A percentile compares a stretch with the other conserved stretches of the same genome.
Evolutionary conservation across 2,888 invertebrate species (phyloP).

Genomic region (Stenoptilia bipunctidactyla): DNA sequence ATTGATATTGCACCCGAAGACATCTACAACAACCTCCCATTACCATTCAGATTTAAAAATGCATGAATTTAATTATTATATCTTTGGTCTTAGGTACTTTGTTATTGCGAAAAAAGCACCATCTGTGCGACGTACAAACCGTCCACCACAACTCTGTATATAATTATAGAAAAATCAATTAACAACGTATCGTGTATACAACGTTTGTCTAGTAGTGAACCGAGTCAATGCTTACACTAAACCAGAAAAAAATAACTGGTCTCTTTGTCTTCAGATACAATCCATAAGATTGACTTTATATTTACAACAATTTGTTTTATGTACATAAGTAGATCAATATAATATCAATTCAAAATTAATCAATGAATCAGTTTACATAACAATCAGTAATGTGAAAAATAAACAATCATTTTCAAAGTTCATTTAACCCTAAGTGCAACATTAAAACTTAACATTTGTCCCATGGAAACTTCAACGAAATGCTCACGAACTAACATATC

Average conservation of each 20-base stretch:
- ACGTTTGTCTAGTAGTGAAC: too few relatives aligned
- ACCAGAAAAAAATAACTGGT: not conserved
- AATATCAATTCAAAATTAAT: slow-evolving; percentile 42
- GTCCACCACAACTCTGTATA: slow-evolving; percentile 13
- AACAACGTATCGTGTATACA: too few relatives aligned
- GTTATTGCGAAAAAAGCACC: slow-evolving; percentile 37
- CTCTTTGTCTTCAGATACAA: slow-evolving; percentile 8
- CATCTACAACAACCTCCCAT: not conserved
- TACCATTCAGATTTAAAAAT: slow-evolving; percentile 14
- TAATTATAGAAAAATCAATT: not conserved
- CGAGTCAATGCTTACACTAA: not conserved
- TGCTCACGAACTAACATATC: too few relatives aligned
- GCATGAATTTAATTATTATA: slow-evolving; percentile 37
- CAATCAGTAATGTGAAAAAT: slow-evolving; percentile 21
- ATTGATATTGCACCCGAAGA: not conserved
- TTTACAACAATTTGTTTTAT: slow-evolving; percentile 62
- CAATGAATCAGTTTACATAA: slow-evolving; percentile 39
- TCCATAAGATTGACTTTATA: slow-evolving; percentile 53
- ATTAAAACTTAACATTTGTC: too few relatives aligned
- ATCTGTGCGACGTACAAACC: slow-evolving; percentile 15
- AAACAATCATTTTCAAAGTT: slow-evolving; percentile 15
- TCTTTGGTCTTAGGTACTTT: slow-evolving; percentile 57
- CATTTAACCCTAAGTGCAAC: slow-evolving; percentile 5
- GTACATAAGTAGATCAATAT: slow-evolving; percentile 46
- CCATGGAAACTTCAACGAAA: too few relatives aligned